Conservation (phyloP, 2,888 invertebrate species). For the Archaeoteleia sp. region DNA sequence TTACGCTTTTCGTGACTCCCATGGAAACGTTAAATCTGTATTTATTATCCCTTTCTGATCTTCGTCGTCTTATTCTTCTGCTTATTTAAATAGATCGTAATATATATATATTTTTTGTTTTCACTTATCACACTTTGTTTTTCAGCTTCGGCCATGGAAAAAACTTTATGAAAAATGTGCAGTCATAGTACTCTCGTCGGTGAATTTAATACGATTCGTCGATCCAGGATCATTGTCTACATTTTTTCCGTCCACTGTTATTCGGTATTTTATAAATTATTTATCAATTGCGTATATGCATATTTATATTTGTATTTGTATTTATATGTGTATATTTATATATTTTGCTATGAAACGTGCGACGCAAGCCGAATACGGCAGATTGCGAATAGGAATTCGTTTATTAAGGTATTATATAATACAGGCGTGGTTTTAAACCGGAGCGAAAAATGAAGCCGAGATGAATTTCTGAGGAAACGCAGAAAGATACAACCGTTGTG, state of each 20-base stretch:
- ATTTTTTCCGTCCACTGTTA: constrained; percentile 47
- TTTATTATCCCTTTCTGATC: constrained; percentile 15
- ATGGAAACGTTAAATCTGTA: constrained; percentile 10
- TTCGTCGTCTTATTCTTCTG: constrained; percentile 9
- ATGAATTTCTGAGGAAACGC: constrained; percentile 32
- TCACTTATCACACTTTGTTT: constrained; percentile 39
- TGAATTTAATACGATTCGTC: constrained; percentile 43
- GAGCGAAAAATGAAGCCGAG: constrained; percentile 33
- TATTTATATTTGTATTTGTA: no score
- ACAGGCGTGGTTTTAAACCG: constrained; percentile 22
- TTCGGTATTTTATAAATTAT: constrained; percentile 37
- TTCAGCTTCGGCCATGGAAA: constrained; percentile 38
- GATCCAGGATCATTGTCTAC: constrained; percentile 50
- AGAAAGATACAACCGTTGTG: constrained; percentile 47
- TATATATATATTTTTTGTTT: constrained; percentile 20
- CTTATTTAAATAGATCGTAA: constrained; percentile 24
- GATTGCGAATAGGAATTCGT: constrained; percentile 31
- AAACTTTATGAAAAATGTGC: constrained; percentile 46
- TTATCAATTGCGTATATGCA: constrained; percentile 25
- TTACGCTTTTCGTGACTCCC: neutral
- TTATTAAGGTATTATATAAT: constrained; percentile 35
- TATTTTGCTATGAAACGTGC: constrained; percentile 44
- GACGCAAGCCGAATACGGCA: constrained; percentile 42
- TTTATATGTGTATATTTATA: constrained; percentile 20
- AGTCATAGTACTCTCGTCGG: constrained; percentile 45